Evolutionary conservation across 2,888 invertebrate species (phyloP).

Genomic region (Heteropelma amictum): DNA sequence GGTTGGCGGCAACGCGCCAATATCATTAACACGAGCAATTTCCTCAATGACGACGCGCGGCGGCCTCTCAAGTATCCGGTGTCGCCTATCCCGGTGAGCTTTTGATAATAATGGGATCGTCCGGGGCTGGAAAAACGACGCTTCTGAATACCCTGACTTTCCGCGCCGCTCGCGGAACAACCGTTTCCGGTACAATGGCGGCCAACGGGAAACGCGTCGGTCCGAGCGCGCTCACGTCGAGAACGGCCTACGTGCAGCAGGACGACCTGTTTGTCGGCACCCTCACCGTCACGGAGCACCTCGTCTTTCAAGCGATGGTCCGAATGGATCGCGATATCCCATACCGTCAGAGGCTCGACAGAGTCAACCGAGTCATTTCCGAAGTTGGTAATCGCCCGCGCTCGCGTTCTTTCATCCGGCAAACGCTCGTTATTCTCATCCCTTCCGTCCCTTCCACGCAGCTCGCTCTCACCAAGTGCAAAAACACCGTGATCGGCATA

Average conservation of each 20-base stretch:
- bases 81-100: constrained; percentile 92
- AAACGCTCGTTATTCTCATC: too few species aligned
- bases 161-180: constrained; percentile 85
- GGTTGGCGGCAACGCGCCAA: too few species aligned
- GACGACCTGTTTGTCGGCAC: constrained; percentile 95
- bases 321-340: constrained; percentile 90
- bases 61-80: constrained; percentile 84
- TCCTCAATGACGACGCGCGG: too few species aligned
- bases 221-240: constrained; percentile 85
- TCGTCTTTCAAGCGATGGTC: constrained; percentile 91
- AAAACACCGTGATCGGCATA: constrained; percentile 93
- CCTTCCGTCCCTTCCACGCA: constrained; percentile 68
- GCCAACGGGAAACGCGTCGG: constrained; percentile 89
- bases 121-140: constrained; percentile 97
- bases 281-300: constrained; percentile 92
- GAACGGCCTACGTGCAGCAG: constrained; percentile 96
- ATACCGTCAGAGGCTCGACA: constrained; percentile 85
- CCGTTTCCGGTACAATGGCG: constrained; percentile 81
- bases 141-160: constrained; percentile 93
- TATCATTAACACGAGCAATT: too few species aligned
- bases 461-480: constrained; percentile 93
- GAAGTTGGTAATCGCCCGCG: too few species aligned
- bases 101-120: constrained; percentile 92
- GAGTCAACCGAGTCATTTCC: constrained; percentile 92
- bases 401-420: too few species aligned